Evolutionary conservation across 2,113 vertebrate species (phyloP).

Genomic region (Sphaerodactylus townsendi): DNA sequence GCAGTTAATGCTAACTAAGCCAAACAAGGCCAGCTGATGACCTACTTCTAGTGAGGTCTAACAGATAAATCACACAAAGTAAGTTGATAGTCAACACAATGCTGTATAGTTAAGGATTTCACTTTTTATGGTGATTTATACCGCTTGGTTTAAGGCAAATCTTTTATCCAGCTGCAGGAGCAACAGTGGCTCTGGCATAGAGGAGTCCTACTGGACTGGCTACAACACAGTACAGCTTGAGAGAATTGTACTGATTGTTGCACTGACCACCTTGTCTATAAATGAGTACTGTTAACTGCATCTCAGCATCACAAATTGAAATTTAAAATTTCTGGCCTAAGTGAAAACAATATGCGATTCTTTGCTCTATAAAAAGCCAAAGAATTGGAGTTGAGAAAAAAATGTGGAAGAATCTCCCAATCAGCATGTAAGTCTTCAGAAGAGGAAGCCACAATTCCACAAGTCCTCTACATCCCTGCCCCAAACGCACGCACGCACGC

Average conservation of each 20-base stretch:
- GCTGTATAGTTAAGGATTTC: not conserved
- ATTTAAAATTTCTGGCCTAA: constrained; percentile 2
- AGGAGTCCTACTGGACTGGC: accelerated
- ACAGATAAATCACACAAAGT: not conserved
- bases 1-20: not conserved
- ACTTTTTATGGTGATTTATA: constrained; percentile 2
- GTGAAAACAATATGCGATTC: not conserved
- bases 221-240: not conserved
- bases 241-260: too few relatives aligned
- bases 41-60: not conserved
- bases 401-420: not conserved
- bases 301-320: not conserved
- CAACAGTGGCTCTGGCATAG: not conserved
- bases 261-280: not conserved
- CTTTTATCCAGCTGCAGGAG: not conserved
- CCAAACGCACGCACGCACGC: too few relatives aligned
- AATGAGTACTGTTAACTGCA: not conserved
- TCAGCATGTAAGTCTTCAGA: too few relatives aligned
- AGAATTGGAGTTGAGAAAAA: not conserved
- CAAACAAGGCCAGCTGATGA: not conserved
- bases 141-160: not conserved
- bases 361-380: not conserved
- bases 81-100: not conserved
- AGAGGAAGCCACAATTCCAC: too few relatives aligned
- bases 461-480: too few relatives aligned